These are phyloP conservation scores for Endomychus coccineus DNA, from an alignment of 2,888 invertebrate species.

Conservation along the genomic window DNA sequence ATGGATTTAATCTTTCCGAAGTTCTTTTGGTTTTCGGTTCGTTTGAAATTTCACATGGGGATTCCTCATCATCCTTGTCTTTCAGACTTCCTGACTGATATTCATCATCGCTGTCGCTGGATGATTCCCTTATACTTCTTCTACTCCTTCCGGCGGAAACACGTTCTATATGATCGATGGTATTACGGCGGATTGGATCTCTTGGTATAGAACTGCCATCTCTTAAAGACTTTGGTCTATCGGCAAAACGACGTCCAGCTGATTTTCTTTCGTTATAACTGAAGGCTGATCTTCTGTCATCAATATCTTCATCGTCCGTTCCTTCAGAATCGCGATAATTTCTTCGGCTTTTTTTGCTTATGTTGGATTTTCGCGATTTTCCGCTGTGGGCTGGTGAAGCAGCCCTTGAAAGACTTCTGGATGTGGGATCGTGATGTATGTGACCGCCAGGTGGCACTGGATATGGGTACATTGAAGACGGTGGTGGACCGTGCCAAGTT, in stretches of 20 bases:
- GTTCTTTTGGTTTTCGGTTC: slow-evolving; percentile 31
- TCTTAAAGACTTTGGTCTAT: slow-evolving; percentile 27
- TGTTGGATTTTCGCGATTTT: slow-evolving; percentile 62
- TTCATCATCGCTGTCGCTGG: slow-evolving; percentile 35
- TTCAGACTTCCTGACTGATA: slow-evolving; percentile 30
- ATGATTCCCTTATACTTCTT: slow-evolving; percentile 30
- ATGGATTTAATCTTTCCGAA: slow-evolving; percentile 48
- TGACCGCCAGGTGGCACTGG: slow-evolving; percentile 38
- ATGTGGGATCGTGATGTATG: slow-evolving; percentile 49
- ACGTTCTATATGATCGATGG: slow-evolving; percentile 29
- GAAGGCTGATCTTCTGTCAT: slow-evolving; percentile 36
- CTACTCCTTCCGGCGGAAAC: slow-evolving; percentile 29
- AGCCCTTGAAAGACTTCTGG: slow-evolving; percentile 57
- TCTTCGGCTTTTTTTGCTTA: slow-evolving; percentile 48
- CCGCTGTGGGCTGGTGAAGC: slow-evolving; percentile 62
- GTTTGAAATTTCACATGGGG: slow-evolving; percentile 25
- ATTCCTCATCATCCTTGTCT: slow-evolving; percentile 30
- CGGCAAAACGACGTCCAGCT: slow-evolving; percentile 27
- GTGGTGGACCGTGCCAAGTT: slow-evolving; percentile 42
- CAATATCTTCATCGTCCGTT: slow-evolving; percentile 45
- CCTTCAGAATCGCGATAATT: slow-evolving; percentile 44
- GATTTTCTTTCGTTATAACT: slow-evolving; percentile 37
- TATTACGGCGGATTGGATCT: slow-evolving; percentile 29
- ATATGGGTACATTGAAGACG: slow-evolving; percentile 37
- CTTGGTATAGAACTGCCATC: slow-evolving; percentile 35